phyloP scores from a whole-genome alignment of 1,140 invertebrate species.

The Trichoplusia ni region DNA sequence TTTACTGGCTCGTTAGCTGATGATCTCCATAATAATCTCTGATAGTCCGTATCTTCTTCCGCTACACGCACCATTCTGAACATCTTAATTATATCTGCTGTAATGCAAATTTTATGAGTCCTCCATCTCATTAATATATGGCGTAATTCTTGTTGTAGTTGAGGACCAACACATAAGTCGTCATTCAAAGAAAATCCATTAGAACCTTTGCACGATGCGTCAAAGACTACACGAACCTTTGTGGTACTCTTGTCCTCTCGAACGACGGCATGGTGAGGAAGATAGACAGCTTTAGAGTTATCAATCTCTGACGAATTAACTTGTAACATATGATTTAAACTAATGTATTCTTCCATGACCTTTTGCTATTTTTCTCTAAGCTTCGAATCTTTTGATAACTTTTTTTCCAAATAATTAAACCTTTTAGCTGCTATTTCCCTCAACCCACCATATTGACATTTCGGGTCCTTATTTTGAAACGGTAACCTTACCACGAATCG shows the following conservation, averaged over 20 bases:
- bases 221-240: not conserved
- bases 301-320: constrained; percentile 20
- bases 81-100: no score
- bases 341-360: constrained; percentile 40
- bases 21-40: no score
- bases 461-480: constrained; percentile 35
- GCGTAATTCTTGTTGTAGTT: no score
- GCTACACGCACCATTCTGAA: no score
- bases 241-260: not conserved
- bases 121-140: no score
- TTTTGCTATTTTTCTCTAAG: constrained; percentile 36
- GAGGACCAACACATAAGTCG: no score
- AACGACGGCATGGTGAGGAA: constrained; percentile 6
- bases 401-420: constrained; percentile 38
- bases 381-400: constrained; percentile 32
- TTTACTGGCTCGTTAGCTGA: no score
- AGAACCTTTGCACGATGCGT: no score
- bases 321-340: constrained; percentile 36
- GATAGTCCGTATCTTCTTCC: no score
- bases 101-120: no score
- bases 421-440: constrained; percentile 34
- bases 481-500: constrained; percentile 42
- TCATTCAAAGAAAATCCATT: no score
- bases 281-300: constrained; percentile 35
- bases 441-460: constrained; percentile 39